Conservation (phyloP, 1,140 invertebrate species). For the Varroa destructor region DNA sequence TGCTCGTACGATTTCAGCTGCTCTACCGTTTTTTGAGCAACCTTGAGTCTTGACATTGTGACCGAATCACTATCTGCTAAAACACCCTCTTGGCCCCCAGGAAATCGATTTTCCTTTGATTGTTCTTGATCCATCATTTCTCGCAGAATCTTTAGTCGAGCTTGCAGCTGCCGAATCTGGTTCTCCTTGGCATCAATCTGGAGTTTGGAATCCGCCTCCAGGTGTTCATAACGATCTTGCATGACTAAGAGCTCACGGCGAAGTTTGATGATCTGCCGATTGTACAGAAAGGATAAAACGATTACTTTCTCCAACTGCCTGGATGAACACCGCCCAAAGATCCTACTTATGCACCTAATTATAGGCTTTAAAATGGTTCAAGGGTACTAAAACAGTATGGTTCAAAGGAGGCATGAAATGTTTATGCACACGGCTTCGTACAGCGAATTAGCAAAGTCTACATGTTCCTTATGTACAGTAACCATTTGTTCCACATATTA, state of each 20-base stretch:
- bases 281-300: not conserved
- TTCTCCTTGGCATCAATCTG: not conserved
- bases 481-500: too few relatives aligned
- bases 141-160: not conserved
- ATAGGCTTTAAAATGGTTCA: too few relatives aligned
- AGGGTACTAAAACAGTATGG: too few relatives aligned
- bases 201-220: not conserved
- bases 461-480: too few relatives aligned
- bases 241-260: not conserved
- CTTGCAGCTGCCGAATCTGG: not conserved
- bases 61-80: not conserved
- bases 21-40: not conserved
- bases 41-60: not conserved
- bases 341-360: too few relatives aligned
- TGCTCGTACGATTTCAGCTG: constrained; percentile 10
- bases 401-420: too few relatives aligned
- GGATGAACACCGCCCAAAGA: too few relatives aligned
- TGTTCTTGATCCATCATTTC: constrained; percentile 6
- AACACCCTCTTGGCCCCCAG: not conserved
- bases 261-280: constrained; percentile 9
- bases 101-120: not conserved
- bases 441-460: too few relatives aligned
- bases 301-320: too few relatives aligned
- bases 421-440: too few relatives aligned
- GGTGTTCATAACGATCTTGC: constrained; percentile 7